Evolutionary conservation across 2,797 vertebrate species (phyloP).

Genomic region (Tolypeutes matacus): DNA sequence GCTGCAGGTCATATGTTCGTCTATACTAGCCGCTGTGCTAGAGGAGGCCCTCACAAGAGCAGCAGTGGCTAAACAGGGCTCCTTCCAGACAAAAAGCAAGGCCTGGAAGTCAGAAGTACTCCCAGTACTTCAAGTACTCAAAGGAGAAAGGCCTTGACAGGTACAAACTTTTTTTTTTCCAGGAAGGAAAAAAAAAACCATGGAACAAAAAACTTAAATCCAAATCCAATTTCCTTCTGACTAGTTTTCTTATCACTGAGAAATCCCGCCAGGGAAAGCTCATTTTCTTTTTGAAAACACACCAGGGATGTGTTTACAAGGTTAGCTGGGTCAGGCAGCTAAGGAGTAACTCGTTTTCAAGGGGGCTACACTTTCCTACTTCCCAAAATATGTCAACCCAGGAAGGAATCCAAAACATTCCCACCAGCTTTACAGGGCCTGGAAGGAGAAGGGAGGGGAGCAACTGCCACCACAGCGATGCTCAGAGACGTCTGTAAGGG

Average conservation of each 20-base stretch:
- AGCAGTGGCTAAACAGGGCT: neutral
- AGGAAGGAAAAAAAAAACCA: neutral
- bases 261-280: neutral
- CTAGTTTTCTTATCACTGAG: neutral
- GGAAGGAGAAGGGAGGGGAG: neutral
- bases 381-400: neutral
- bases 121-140: neutral
- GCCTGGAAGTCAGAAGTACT: neutral
- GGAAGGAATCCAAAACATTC: neutral
- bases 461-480: too few relatives aligned
- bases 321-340: neutral
- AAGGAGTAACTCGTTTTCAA: neutral
- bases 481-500: too few relatives aligned
- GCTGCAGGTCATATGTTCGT: too few relatives aligned
- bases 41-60: neutral
- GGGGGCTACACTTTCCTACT: neutral
- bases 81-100: neutral
- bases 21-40: neutral
- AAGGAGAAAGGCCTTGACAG: neutral
- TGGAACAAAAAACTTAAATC: conserved; percentile 12
- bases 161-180: neutral
- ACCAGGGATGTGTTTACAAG: neutral
- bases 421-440: neutral
- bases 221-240: neutral
- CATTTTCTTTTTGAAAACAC: neutral